Percentiles rank a stretch among this genome's conserved stretches.
These are phyloP conservation scores for Poecile montanus DNA, from an alignment of 2,797 vertebrate species.

Conservation along the genomic window DNA sequence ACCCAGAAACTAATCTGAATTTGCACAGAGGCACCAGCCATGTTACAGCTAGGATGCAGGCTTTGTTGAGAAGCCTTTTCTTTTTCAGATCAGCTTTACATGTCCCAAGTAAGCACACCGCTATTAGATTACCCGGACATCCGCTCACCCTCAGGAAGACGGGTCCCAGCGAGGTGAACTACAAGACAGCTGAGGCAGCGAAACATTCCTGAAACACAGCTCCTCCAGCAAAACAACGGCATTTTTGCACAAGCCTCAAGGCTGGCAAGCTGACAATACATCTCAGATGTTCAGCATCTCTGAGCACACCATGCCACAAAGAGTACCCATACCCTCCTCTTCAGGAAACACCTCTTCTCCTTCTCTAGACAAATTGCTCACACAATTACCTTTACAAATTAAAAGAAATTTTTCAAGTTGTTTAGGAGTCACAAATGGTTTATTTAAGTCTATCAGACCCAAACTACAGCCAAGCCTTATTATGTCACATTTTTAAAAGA, in stretches of 20 bases:
- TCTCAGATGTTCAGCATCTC: neutral
- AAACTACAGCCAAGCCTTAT: neutral
- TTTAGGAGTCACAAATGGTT: neutral
- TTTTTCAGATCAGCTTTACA: neutral
- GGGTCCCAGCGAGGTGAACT: neutral
- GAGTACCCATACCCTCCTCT: neutral
- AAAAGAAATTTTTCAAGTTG: neutral
- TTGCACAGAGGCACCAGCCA: neutral
- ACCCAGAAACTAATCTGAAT: neutral
- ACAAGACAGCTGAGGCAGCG: neutral
- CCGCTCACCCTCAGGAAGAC: neutral
- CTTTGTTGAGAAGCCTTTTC: neutral
- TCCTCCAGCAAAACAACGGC: neutral
- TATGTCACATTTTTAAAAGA: neutral
- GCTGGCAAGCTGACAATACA: neutral
- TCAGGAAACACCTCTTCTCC: neutral
- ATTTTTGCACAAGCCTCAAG: neutral
- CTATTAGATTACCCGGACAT: slow-evolving; percentile 7
- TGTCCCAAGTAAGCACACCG: neutral
- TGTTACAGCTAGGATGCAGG: accelerated
- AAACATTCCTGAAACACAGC: neutral
- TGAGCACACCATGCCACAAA: neutral
- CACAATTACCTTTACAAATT: neutral
- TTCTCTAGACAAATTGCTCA: neutral
- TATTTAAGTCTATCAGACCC: neutral